Evolutionary conservation across 2,113 vertebrate species (phyloP), one percentile per base, ranked within the genome.

Genomic region (Oreotrochilus melanogaster): DNA sequence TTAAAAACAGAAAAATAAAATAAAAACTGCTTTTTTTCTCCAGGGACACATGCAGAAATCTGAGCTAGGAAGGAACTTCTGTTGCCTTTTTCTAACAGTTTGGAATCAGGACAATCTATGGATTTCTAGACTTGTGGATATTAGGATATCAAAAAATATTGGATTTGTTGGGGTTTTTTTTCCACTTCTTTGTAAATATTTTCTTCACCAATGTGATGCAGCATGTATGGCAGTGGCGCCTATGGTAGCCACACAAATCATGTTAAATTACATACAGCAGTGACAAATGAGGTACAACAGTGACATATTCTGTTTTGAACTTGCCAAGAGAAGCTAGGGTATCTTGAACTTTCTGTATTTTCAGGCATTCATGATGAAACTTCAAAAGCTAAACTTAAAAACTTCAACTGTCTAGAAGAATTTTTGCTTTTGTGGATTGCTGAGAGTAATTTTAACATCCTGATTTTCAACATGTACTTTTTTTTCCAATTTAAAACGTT

Each of bases 161-260:
- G 39, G 39, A 39, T 39, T 39, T 39, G 39, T 39, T 39, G n/a
- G 81, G 9, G 7, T 14, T 50, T 69, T 54, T 18, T 51, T 31
- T 13, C 7, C 10, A 6, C 17, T 57, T 64, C 27, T 78, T 47
- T 50, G 51, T 10, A 45, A 70, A 43, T 76, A 17, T 24, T 71
- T 84, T 50, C 35, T 48, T 72, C 21, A 61, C 21, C 24, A 11
- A 13, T 31, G 7, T 22, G 71, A 7, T 69, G 7, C 43, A 33
- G 10, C 0, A 0, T 42, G 3, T 43, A 5, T 37, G 50, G 18
- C 43, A 57, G 12, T 7, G 23, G 72, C 62, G 37, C 1, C 0
- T 71, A 51, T 28, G 11, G 1, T 19, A 37, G 37, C 73, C 28
- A 27, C 30, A 7, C 79, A 86, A 72, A 51, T 76, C 25, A 23